A percentile compares a stretch with the other conserved stretches of the same genome.
Evolutionary conservation across 2,113 vertebrate genomes (phyloP).

Genomic region (Promerops cafer): DNA sequence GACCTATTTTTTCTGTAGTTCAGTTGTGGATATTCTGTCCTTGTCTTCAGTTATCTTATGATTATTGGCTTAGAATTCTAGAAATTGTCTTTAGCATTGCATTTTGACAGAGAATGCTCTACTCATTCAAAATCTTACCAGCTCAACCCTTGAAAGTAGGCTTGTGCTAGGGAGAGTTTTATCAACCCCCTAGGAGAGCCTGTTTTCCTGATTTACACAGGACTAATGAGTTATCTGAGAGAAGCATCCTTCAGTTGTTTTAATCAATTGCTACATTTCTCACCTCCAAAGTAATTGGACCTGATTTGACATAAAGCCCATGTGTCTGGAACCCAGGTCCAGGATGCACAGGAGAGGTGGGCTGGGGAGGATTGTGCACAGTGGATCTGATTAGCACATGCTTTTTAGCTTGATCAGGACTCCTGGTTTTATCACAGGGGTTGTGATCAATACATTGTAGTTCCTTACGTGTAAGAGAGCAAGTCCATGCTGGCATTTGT

Average conservation of each 20-base stretch:
- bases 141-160: background rate
- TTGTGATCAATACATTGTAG: background rate
- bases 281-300: background rate
- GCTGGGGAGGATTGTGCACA: background rate
- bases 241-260: background rate
- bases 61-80: background rate
- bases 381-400: background rate
- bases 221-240: background rate
- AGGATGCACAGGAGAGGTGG: background rate
- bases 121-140: background rate
- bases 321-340: background rate
- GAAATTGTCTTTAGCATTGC: background rate
- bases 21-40: background rate
- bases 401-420: background rate
- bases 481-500: background rate
- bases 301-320: background rate
- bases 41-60: background rate
- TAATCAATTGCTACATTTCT: background rate
- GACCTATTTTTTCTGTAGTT: background rate
- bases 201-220: background rate
- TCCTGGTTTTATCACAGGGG: background rate
- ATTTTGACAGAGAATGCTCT: background rate
- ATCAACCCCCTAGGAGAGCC: background rate
- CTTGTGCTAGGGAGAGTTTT: background rate
- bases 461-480: accelerated